Conservation (phyloP, 2,113 vertebrate species). For the Balaeniceps rex region DNA sequence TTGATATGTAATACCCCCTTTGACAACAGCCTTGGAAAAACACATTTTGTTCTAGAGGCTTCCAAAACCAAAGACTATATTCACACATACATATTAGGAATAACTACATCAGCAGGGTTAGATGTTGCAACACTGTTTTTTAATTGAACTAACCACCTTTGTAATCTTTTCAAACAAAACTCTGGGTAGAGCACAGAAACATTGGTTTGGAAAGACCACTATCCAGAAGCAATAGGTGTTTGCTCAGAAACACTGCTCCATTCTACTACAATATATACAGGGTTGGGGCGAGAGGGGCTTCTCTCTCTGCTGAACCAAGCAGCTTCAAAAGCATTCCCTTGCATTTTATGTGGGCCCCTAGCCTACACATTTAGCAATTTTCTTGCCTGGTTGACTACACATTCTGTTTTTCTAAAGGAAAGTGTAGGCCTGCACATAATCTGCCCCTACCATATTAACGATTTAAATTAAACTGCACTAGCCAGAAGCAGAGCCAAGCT, state of each 20-base stretch:
- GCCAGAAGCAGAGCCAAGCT: neutral
- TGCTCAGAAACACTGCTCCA: neutral
- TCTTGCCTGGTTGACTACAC: neutral
- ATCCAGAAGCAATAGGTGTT: neutral
- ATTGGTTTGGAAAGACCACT: neutral
- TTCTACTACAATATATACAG: neutral
- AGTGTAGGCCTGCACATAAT: neutral
- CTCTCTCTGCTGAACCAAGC: neutral
- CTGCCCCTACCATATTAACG: neutral
- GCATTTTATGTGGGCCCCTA: neutral
- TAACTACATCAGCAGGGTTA: neutral
- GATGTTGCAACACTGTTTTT: neutral
- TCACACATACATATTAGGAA: neutral
- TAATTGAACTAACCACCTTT: neutral
- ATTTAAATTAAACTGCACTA: neutral
- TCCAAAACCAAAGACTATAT: neutral
- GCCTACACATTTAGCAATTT: neutral
- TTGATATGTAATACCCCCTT: neutral
- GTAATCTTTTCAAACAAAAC: neutral
- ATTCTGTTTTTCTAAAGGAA: neutral
- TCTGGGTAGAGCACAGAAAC: neutral
- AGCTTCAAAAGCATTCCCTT: constrained; percentile 3
- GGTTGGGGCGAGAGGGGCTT: neutral
- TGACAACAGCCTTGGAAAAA: neutral
- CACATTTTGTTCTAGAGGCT: neutral